phyloP scores from a whole-genome alignment of 2,797 vertebrate genomes.

The Leucoraja ocellata region DNA sequence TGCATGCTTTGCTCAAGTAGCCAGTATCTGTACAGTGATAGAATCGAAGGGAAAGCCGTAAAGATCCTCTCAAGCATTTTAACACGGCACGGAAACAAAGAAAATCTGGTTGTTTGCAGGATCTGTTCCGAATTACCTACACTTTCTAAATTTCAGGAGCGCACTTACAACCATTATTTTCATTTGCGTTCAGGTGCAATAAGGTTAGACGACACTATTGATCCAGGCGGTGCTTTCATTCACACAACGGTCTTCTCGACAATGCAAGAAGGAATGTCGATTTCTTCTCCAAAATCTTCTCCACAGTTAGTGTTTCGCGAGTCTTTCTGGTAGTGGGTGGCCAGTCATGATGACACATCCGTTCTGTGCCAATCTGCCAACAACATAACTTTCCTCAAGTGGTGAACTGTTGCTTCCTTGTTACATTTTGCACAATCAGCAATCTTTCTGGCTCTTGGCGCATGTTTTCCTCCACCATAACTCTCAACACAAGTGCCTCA shows the following conservation, averaged over 20 bases:
- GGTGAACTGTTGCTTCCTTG: not conserved
- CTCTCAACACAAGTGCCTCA: too few species aligned
- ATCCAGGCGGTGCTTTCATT: not conserved
- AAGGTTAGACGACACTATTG: not conserved
- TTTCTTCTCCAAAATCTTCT: not conserved
- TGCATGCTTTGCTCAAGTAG: not conserved
- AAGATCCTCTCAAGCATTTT: too few species aligned
- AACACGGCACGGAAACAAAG: not conserved
- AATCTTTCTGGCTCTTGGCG: not conserved
- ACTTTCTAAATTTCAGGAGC: not conserved
- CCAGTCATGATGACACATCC: not conserved
- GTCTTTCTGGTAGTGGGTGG: too few species aligned
- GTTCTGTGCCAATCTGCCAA: not conserved
- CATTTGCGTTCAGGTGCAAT: not conserved
- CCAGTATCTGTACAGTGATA: not conserved
- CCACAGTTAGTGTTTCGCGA: too few species aligned
- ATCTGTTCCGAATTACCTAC: not conserved
- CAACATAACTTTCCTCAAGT: not conserved
- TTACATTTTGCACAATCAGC: not conserved
- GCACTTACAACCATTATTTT: too few species aligned
- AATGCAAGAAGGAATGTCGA: too few species aligned
- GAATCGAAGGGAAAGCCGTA: not conserved
- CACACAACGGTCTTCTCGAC: not conserved
- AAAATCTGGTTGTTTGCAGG: too few species aligned
- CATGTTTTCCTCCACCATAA: not conserved